Base-by-base conservation (phyloP, 2,113 vertebrate genomes). In the Corythornis madagascariensis region DNA sequence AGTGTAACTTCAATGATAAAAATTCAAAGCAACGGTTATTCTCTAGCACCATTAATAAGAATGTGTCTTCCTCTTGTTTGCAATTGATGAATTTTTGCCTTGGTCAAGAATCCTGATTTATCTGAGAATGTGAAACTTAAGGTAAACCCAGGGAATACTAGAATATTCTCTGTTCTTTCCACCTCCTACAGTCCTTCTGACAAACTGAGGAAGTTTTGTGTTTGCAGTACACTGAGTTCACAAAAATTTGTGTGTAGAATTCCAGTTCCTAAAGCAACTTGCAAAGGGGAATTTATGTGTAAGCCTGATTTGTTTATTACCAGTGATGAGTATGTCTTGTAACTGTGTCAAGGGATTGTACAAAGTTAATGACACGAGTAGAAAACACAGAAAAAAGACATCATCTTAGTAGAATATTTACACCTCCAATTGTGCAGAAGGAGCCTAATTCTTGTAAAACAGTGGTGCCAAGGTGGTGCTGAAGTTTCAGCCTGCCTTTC, bases 321-420 rank as follows among this genome's bases (percentile, higher is more conserved):
- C 26, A n/a, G 26, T 7, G 6, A n/a, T 50, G 35, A 82, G 19
- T 60, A 21, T 59, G n/a, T 13, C 7, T 60, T 33, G n/a, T 4
- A 56, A 35, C 47, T 20, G 28, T 55, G 24, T 55, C 29, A 40
- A 31, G 60, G 14, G 18, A 12, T 61, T 60, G 25, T 22, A 45
- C 6, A 0, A 35, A 53, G 31, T 45, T 40, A 79, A 40, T 2
- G 3, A 21, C 48, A 25, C 43, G 16, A 47, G 26, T n/a, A 0
- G 48, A 87, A 82, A 18, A 1, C 22, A n/a, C 12, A 28, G 28
- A 50, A 38, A 57, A n/a, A 13, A 59, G 43, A 57, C 4, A 1
- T 53, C 52, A 29, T 40, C 22, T 66, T 45, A 40, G 43, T 47
- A 28, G 38, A 67, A 33, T 73, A 47, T n/a, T 59, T 45, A 52